Evolutionary conservation across 1,140 invertebrate genomes (phyloP).

Genomic region (Euglossa dilemma): DNA sequence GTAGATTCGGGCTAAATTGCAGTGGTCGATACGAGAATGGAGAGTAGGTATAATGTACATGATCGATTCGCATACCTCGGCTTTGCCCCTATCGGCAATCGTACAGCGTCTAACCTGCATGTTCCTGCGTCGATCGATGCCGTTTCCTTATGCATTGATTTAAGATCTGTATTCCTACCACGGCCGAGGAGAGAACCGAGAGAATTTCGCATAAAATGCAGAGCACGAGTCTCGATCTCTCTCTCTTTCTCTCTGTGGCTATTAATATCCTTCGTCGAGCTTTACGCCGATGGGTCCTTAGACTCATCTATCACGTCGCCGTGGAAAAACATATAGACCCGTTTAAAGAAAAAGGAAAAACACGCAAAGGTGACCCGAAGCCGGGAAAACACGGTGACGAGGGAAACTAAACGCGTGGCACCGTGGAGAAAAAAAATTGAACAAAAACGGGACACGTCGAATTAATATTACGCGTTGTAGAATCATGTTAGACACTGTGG

Average conservation of each 20-base stretch:
- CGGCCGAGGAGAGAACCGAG: neutral
- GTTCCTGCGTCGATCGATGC: too few relatives aligned
- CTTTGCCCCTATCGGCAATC: too few relatives aligned
- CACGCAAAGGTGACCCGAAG: neutral
- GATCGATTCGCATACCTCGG: too few relatives aligned
- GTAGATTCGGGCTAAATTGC: too few relatives aligned
- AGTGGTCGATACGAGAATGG: too few relatives aligned
- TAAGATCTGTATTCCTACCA: too few relatives aligned
- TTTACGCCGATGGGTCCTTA: neutral
- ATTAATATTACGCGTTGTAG: too few relatives aligned
- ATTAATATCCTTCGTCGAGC: slow-evolving; percentile 14
- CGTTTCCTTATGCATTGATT: too few relatives aligned
- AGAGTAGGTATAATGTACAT: too few relatives aligned
- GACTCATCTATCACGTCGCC: slow-evolving; percentile 8
- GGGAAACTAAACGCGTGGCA: neutral
- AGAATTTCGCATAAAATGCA: neutral
- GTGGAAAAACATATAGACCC: neutral
- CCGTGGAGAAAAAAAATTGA: neutral
- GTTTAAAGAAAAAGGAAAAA: neutral
- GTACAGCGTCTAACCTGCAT: too few relatives aligned
- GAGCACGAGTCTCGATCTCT: neutral
- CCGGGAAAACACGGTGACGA: neutral
- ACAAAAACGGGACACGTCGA: too few relatives aligned
- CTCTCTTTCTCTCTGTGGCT: neutral
- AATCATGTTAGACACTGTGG: too few relatives aligned